phyloP scores from a whole-genome alignment of 2,888 invertebrate species.

The Hydroisotoma schaefferi region DNA sequence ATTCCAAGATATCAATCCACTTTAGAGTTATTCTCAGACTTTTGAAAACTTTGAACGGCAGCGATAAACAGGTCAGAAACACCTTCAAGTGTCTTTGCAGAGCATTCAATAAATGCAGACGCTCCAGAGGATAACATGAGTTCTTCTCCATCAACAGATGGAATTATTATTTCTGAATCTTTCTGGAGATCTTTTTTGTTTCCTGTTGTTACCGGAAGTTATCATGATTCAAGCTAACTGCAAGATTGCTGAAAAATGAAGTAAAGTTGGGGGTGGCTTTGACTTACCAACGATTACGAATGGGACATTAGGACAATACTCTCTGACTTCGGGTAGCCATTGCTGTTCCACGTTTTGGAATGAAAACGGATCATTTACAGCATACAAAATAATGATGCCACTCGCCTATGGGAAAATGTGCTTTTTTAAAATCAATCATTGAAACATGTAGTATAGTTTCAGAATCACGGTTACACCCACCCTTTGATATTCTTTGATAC shows the following conservation, averaged over 20 bases:
- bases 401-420: slow-evolving; percentile 65
- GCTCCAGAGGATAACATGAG: slow-evolving; percentile 68
- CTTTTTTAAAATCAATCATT: not conserved
- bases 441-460: not conserved
- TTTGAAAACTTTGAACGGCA: slow-evolving; percentile 65
- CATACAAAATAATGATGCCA: slow-evolving; percentile 80
- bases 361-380: slow-evolving; percentile 72
- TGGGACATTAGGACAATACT: slow-evolving; percentile 69
- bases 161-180: slow-evolving; percentile 18
- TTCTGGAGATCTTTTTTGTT: slow-evolving; percentile 27
- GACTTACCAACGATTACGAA: slow-evolving; percentile 72
- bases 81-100: slow-evolving; percentile 70
- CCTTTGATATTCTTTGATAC: slow-evolving; percentile 8
- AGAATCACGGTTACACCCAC: not conserved
- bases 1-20: too few species aligned
- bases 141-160: slow-evolving; percentile 65
- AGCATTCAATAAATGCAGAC: slow-evolving; percentile 74
- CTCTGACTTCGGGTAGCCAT: slow-evolving; percentile 81
- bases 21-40: not conserved
- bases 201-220: slow-evolving; percentile 7
- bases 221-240: not conserved
- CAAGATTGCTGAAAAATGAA: not conserved
- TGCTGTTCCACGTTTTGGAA: slow-evolving; percentile 77
- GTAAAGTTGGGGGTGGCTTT: too few species aligned
- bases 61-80: slow-evolving; percentile 72